Evolutionary conservation across 2,888 invertebrate genomes (phyloP).

Genomic region (Athetis lepigone): DNA sequence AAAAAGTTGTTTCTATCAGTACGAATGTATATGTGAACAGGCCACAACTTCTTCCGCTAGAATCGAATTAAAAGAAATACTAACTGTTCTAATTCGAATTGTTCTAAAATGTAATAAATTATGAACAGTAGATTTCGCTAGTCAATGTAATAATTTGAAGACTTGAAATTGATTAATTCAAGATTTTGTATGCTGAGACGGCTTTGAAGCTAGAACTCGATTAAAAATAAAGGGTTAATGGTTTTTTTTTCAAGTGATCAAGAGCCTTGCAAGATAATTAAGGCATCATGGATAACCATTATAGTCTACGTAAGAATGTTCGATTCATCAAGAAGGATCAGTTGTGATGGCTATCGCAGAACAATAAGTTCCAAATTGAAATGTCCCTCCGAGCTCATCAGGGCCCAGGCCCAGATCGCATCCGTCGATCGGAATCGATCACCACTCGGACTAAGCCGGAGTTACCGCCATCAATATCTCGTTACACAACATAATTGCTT

Average conservation of each 20-base stretch:
- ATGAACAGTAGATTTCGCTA: conserved; percentile 26
- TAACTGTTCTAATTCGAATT: conserved; percentile 29
- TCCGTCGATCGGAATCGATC: conserved; percentile 19
- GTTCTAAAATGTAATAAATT: conserved; percentile 24
- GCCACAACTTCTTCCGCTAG: neutral
- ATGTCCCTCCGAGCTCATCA: conserved; percentile 6
- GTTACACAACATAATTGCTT: conserved; percentile 47
- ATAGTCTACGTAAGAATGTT: neutral
- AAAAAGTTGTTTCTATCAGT: neutral
- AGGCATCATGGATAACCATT: neutral
- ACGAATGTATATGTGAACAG: neutral
- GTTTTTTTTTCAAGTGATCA: neutral
- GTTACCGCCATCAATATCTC: conserved; percentile 38
- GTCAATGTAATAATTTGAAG: conserved; percentile 17
- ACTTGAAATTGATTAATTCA: conserved; percentile 38
- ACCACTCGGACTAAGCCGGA: conserved; percentile 14
- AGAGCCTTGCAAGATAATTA: neutral
- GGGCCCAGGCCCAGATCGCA: conserved; percentile 9
- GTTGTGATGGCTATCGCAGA: neutral
- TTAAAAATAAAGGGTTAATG: neutral
- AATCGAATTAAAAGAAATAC: conserved; percentile 15
- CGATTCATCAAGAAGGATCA: neutral
- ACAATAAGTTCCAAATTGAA: conserved; percentile 15
- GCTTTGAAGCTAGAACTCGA: neutral
- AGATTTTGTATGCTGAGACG: conserved; percentile 15